Evolutionary conservation across 2,797 vertebrate genomes (phyloP), one percentile per base, ranked within the genome.

Genomic region (Chrysocyon brachyurus): DNA sequence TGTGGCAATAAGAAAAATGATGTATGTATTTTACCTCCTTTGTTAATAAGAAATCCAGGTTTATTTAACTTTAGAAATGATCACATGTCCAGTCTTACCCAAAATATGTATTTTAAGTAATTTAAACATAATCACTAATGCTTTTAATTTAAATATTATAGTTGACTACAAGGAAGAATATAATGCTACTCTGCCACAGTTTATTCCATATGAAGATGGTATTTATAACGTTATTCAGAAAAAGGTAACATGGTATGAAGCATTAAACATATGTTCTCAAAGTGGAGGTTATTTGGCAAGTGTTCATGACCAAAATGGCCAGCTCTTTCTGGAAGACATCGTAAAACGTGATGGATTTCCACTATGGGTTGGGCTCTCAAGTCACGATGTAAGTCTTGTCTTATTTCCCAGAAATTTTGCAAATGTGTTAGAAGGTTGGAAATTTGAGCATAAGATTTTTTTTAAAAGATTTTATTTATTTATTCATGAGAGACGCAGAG

Each of bases 291-390:
- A 99, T 98, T 98, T 99, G 98, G 99, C 99, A 36, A 99, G 99
- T 15, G 86, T 99, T 86, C 99, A 99, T 73, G 98, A 99, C 90
- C 5, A 98, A 95, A 97, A 98, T 1, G 98, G 99, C 11, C 98
- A 98, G 17, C 56, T 98, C 10, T 99, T 99, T 78, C 89, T 99
- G 88, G 98, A 99, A 94, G 98, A 99, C 73, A 98, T 99, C 14
- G 98, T 98, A 93, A 99, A 98, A 96, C 98, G 97, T 0, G 99
- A 99, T 5, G 99, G 99, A 92, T 99, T 99, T 98, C 98, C 99
- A 0, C 99, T 99, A 5, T 99, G 99, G 99, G 99, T 99, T 90
- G 99, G 99, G 59, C 98, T 99, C 21, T 99, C 99, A 24, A 99
- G 98, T 98, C 99, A 99, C 79, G 99, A 99, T 89, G 99, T 99